phyloP scores from a whole-genome alignment of 2,888 invertebrate species.

The Alloplasta piceator region DNA sequence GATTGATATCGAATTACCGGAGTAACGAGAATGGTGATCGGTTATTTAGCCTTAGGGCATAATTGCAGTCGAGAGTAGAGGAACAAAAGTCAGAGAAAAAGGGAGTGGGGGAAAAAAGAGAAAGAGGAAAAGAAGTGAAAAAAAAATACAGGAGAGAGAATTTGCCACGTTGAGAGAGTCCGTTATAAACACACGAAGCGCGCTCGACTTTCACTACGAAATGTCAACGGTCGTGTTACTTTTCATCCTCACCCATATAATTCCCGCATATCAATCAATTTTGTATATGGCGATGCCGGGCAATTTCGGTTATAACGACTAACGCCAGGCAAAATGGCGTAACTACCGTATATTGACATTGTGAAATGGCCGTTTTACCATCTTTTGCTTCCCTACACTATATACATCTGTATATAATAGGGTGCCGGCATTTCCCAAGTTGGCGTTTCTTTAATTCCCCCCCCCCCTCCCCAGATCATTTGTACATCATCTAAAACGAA shows the following conservation, averaged over 20 bases:
- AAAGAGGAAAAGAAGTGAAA: constrained; percentile 18
- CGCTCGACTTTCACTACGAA: constrained; percentile 78
- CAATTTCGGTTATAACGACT: constrained; percentile 23
- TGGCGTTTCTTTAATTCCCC: too few species aligned
- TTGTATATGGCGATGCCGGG: constrained; percentile 21
- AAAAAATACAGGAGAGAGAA: constrained; percentile 16
- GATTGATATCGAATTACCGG: constrained; percentile 37
- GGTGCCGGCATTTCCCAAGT: too few species aligned
- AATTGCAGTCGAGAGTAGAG: constrained; percentile 37
- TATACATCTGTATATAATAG: too few species aligned
- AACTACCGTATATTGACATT: too few species aligned
- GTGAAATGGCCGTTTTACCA: too few species aligned
- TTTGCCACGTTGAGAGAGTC: constrained; percentile 13
- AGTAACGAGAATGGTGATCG: constrained; percentile 43
- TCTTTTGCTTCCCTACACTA: constrained; percentile 3
- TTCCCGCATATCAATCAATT: constrained; percentile 62
- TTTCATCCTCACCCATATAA: constrained; percentile 67
- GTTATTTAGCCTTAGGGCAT: constrained; percentile 51
- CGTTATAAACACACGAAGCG: constrained; percentile 20
- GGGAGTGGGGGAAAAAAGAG: constrained; percentile 4
- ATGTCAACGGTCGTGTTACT: constrained; percentile 77
- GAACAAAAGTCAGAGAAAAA: constrained; percentile 10
- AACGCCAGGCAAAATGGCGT: too few species aligned
- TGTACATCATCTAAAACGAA: too few species aligned
- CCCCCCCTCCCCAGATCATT: too few species aligned